These are phyloP conservation scores for Miniopterus natalensis DNA, from an alignment of 2,113 vertebrate genomes.

Conservation along the genomic window DNA sequence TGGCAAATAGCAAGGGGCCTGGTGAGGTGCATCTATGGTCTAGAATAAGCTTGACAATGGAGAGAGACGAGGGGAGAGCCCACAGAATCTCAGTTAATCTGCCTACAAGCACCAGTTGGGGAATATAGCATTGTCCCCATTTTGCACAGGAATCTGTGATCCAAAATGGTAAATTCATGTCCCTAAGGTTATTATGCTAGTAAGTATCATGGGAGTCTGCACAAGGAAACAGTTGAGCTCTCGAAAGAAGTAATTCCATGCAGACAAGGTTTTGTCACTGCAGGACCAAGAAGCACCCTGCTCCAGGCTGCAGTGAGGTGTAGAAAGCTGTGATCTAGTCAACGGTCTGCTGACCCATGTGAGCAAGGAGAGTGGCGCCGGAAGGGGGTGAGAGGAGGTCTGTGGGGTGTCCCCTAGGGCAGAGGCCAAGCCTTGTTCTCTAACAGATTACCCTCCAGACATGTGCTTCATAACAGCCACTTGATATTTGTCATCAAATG, in stretches of 20 bases:
- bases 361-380: background rate
- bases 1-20: background rate
- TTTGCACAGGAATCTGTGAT: background rate
- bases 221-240: too few relatives aligned
- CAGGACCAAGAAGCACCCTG: background rate
- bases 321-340: too few relatives aligned
- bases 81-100: background rate
- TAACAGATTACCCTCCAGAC: too few relatives aligned
- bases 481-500: background rate
- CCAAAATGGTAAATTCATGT: fast-evolving
- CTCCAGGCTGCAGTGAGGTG: background rate
- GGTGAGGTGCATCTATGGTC: background rate
- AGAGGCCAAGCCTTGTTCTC: background rate
- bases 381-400: too few relatives aligned
- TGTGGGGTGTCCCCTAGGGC: background rate
- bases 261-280: background rate
- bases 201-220: fast-evolving
- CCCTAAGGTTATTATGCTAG: too few relatives aligned
- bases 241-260: background rate
- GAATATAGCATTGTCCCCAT: fast-evolving
- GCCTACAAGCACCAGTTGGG: too few relatives aligned
- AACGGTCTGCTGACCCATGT: fast-evolving
- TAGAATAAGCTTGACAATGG: background rate
- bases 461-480: background rate
- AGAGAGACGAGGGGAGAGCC: background rate